These are phyloP conservation scores for Tokudaia tokunoshimensis DNA, from an alignment of 2,797 vertebrate genomes.

Conservation along the genomic window DNA sequence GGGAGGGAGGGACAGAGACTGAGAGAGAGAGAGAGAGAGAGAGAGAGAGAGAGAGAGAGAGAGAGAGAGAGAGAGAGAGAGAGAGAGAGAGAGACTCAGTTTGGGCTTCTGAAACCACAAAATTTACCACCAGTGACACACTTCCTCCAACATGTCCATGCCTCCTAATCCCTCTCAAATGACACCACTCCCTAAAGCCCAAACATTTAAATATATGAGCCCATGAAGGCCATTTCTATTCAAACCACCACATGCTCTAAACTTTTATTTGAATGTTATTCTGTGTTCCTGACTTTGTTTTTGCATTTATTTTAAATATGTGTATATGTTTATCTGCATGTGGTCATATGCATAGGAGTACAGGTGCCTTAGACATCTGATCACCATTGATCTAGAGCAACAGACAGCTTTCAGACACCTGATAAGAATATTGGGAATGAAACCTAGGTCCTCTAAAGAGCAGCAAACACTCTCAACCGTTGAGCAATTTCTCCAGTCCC, in stretches of 20 bases:
- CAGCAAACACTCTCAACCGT: neutral
- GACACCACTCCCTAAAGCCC: too few relatives aligned
- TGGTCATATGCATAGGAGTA: neutral
- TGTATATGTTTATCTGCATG: neutral
- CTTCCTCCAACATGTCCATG: too few relatives aligned
- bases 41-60: too few relatives aligned
- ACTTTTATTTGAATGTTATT: slow-evolving; percentile 22
- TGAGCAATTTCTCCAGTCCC: neutral
- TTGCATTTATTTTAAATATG: neutral
- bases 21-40: too few relatives aligned
- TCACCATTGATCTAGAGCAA: neutral
- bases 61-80: too few relatives aligned
- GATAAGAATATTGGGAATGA: neutral
- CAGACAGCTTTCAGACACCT: neutral
- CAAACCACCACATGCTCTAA: neutral
- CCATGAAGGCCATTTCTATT: too few relatives aligned
- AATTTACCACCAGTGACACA: too few relatives aligned
- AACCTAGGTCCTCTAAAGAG: neutral
- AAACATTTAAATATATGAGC: too few relatives aligned
- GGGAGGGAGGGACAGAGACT: too few relatives aligned
- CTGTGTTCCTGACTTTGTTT: neutral
- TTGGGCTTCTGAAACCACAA: neutral
- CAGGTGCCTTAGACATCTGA: neutral
- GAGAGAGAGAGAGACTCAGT: too few relatives aligned
- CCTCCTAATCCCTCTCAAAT: too few relatives aligned